A percentile compares a stretch with the other conserved stretches of the same genome.
These are phyloP conservation scores for Pseudorectes ferrugineus DNA, from an alignment of 2,113 vertebrate genomes.

Conservation along the genomic window DNA sequence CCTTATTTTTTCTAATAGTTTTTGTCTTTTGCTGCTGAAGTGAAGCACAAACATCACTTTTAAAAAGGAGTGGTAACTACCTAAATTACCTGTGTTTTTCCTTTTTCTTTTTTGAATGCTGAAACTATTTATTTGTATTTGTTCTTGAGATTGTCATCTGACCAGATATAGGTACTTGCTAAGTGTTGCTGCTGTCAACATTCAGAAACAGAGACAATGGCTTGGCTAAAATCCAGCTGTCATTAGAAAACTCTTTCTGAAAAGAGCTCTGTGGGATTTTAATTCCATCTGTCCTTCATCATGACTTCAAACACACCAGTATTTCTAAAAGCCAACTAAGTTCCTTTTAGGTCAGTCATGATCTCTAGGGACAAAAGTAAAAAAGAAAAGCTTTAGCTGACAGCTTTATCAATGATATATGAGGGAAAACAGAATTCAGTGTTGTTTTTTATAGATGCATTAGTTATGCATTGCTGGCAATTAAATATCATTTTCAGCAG, in stretches of 20 bases:
- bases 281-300: neutral
- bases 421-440: neutral
- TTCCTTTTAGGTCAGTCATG: slow-evolving; percentile 5
- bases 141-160: neutral
- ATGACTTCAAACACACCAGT: neutral
- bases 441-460: neutral
- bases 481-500: neutral
- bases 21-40: neutral
- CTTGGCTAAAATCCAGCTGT: neutral
- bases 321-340: neutral
- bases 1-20: neutral
- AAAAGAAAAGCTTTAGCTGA: neutral
- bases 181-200: neutral
- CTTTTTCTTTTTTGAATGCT: neutral
- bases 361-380: neutral
- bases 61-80: neutral
- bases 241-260: neutral
- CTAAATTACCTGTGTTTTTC: neutral
- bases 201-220: neutral
- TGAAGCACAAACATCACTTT: neutral
- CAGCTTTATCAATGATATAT: neutral
- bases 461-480: neutral
- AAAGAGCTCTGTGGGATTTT: neutral
- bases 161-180: neutral
- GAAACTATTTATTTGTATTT: neutral